A percentile compares a stretch with the other conserved stretches of the same genome.
phyloP scores from a whole-genome alignment of 2,797 vertebrate species.

The Semotilus atromaculatus region DNA sequence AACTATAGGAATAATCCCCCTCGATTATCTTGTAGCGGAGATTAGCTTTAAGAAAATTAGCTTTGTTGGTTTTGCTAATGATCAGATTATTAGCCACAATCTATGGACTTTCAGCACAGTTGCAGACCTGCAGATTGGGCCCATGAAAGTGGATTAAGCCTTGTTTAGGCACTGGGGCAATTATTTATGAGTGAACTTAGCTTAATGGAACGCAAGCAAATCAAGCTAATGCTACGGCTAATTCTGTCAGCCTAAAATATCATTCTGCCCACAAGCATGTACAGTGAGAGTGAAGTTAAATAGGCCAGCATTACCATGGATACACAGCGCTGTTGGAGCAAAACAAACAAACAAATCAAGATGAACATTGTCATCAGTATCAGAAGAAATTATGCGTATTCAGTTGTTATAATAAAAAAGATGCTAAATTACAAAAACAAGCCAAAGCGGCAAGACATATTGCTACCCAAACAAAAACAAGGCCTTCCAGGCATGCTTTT shows the following conservation, averaged over 20 bases:
- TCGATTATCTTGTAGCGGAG: slow-evolving; percentile 38
- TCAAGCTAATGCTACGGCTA: slow-evolving; percentile 63
- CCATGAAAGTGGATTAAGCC: slow-evolving; percentile 74
- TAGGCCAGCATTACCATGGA: slow-evolving; percentile 54
- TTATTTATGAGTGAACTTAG: slow-evolving; percentile 71
- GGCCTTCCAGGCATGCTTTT: slow-evolving; percentile 1
- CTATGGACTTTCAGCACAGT: slow-evolving; percentile 64
- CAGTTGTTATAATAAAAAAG: slow-evolving; percentile 23
- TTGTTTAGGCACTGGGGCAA: slow-evolving; percentile 68
- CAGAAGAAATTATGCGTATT: slow-evolving; percentile 32
- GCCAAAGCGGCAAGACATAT: slow-evolving; percentile 30
- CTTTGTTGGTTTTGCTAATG: slow-evolving; percentile 67
- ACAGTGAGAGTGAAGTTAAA: slow-evolving; percentile 48
- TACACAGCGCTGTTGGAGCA: slow-evolving; percentile 39
- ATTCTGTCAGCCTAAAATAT: slow-evolving; percentile 67
- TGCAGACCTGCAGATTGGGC: slow-evolving; percentile 67
- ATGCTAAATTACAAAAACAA: slow-evolving; percentile 46
- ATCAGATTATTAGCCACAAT: slow-evolving; percentile 74
- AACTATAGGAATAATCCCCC: slow-evolving; percentile 47
- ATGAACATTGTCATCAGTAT: slow-evolving; percentile 42
- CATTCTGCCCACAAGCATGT: slow-evolving; percentile 51
- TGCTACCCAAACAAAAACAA: slow-evolving; percentile 45
- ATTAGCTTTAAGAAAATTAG: slow-evolving; percentile 69
- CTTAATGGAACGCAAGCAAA: slow-evolving; percentile 67
- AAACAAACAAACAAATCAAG: slow-evolving; percentile 54